Evolutionary conservation across 2,888 invertebrate genomes (phyloP), one percentile per base, ranked within the genome.

Genomic region (Tortrix viridana): DNA sequence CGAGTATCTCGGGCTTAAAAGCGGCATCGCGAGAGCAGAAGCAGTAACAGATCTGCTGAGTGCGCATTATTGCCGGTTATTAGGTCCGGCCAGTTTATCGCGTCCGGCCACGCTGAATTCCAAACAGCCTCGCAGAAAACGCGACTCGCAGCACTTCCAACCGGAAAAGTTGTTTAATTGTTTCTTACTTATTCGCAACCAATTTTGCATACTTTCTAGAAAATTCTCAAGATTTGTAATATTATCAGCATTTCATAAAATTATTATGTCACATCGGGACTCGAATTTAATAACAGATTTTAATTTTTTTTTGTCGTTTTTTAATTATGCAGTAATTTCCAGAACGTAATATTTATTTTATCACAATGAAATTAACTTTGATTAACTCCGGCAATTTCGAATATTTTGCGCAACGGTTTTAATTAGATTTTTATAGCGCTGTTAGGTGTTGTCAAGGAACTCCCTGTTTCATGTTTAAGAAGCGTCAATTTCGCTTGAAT

Each of bases 41-140:
- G 74, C 74, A 75, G 72, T 75, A 76, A 79, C 79, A 74, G 70
- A 69, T 64, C 58, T 73, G 72, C 74, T 74, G 74, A 74, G 74
- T 76, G 70, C 74, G 69, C 74, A 76, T 79, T 80, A 79, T 77
- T 76, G 73, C 68, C 75, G 71, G 79, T 81, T 82, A 84, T 81
- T 82, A 80, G 74, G 77, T 72, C 74, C 68, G 66, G 62, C 65
- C 70, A 74, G 74, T 66, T 68, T 81, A 85, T 82, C 75, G 75
- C 67, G 60, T 48, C 64, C 70, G 64, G 71, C 66, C 77, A 79
- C 71, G 69, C 77, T 75, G 81, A 80, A 85, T 84, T 74, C 77
- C 76, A 77, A 84, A 79, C 70, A 64, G 55, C 38, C 37, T 19
- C 71, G 60, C 61, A 53, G 38, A 53, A 53, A 53, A 41, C 9